Conservation (phyloP, 2,888 invertebrate species). For the Chrysomela aeneicollis region DNA sequence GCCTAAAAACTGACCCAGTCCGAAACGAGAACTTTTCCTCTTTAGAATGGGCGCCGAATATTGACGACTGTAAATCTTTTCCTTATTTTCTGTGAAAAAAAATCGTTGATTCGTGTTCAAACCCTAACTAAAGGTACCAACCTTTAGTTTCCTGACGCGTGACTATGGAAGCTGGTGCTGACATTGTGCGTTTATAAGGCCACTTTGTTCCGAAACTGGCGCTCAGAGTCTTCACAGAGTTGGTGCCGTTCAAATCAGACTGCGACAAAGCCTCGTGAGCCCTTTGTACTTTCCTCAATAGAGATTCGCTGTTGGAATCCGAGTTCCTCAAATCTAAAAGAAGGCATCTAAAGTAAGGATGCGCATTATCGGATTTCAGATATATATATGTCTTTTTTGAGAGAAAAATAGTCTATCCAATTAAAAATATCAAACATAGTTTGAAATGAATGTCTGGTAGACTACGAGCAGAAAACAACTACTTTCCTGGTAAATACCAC, state of each 20-base stretch:
- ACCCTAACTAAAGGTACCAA: constrained; percentile 58
- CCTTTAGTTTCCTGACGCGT: constrained; percentile 76
- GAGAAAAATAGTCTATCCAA: too few species aligned
- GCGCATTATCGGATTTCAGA: too few species aligned
- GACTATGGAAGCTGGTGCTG: constrained; percentile 87
- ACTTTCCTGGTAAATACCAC: too few species aligned
- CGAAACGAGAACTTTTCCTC: constrained; percentile 91
- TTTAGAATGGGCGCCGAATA: constrained; percentile 95
- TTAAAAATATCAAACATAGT: too few species aligned
- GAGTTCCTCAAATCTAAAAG: constrained; percentile 84
- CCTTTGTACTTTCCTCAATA: constrained; percentile 85
- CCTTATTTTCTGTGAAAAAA: constrained; percentile 66
- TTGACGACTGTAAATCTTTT: constrained; percentile 89
- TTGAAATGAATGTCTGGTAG: too few species aligned
- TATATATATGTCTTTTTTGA: too few species aligned
- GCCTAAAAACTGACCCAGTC: constrained; percentile 84
- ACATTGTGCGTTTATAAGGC: constrained; percentile 94
- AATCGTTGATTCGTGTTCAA: constrained; percentile 45
- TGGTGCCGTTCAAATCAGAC: constrained; percentile 70
- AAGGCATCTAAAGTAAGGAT: not conserved
- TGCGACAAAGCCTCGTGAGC: constrained; percentile 88
- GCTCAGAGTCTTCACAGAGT: constrained; percentile 78
- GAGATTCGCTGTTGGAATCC: constrained; percentile 85
- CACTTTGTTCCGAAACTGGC: constrained; percentile 92
- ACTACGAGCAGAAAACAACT: too few species aligned